These are phyloP conservation scores for Globicephala melas DNA, from an alignment of 2,113 vertebrate species.

Conservation along the genomic window DNA sequence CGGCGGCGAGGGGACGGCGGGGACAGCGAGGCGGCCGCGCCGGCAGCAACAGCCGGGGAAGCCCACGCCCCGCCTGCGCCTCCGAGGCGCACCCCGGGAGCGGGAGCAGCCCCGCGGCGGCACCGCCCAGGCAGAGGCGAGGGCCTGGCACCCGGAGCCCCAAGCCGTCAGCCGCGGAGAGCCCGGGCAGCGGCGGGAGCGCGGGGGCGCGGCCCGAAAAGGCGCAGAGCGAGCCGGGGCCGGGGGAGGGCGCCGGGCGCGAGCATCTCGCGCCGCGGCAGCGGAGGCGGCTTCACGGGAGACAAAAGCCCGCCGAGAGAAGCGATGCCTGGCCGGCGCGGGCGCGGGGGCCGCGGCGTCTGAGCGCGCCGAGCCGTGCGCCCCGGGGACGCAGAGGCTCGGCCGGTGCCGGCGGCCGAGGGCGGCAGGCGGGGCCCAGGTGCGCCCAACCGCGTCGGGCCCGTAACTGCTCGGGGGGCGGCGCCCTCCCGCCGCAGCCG, in stretches of 20 bases:
- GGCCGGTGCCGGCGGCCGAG: background rate
- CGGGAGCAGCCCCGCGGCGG: background rate
- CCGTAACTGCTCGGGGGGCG: slow-evolving; percentile 54
- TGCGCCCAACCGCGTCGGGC: background rate
- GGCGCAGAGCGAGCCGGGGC: slow-evolving; percentile 46
- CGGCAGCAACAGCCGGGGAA: slow-evolving; percentile 23
- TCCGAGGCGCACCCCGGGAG: background rate
- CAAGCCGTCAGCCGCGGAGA: background rate
- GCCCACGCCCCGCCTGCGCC: slow-evolving; percentile 52
- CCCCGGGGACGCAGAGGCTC: background rate
- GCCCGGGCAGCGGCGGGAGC: background rate
- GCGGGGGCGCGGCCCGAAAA: slow-evolving; percentile 55
- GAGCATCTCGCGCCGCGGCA: background rate
- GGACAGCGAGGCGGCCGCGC: background rate
- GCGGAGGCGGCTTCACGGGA: background rate
- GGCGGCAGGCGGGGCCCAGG: slow-evolving; percentile 51
- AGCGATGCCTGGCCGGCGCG: background rate
- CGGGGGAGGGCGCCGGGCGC: background rate
- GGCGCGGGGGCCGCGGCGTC: background rate
- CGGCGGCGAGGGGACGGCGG: slow-evolving; percentile 18
- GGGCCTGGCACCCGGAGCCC: background rate
- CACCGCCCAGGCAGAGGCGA: background rate
- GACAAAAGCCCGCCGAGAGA: slow-evolving; percentile 35
- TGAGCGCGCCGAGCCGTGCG: slow-evolving; percentile 15
- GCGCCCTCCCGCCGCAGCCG: slow-evolving; percentile 69